Evolutionary conservation across 2,113 vertebrate genomes (phyloP), one percentile per base, ranked within the genome.

Genomic region (Strigops habroptila): DNA sequence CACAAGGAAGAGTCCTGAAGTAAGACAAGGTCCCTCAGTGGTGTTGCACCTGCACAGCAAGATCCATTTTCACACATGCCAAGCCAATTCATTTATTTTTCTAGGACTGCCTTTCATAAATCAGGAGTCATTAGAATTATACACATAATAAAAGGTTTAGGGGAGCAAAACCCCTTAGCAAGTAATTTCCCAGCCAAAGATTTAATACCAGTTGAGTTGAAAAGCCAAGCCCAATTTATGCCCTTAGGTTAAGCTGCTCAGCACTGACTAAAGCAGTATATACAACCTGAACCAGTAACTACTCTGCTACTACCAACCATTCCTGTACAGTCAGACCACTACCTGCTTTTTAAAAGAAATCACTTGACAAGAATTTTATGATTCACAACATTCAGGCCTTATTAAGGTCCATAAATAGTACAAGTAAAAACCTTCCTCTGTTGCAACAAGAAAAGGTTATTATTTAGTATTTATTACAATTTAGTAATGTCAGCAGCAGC

Each of bases 391-490:
- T 75, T 86, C 55, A 78, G 63, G 30, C 23, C 63, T 96, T 86
- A 94, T 75, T 94, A 95, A 94, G 27, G 35, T 63, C 59, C 81
- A 96, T 78, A 96, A 96, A 96, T 82, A 96, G 82, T 14, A 49
- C 30, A 69, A 92, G 62, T 49, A 79, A 73, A 73, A 82, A 77
- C 10, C 12, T 94, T 73, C 48, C 49, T 71, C 80, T 59, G 43
- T 49, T 82, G 12, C 30, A 79, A 30, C 41, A 95, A 93, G 79
- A 84, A 91, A 95, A 52, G 28, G 79, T 74, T 57, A 67, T 85
- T 93, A 33, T 64, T 35, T n/a, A 59, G 22, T 24, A 35, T 16
- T 59, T 35, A 35, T 35, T 59, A 65, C 92, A 82, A 63, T 79
- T 92, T 4, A 82, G 37, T 85, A 90, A 94, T 83, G 73, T 91